Conservation (phyloP, 2,888 invertebrate genomes). For the Drosophila eohydei region DNA sequence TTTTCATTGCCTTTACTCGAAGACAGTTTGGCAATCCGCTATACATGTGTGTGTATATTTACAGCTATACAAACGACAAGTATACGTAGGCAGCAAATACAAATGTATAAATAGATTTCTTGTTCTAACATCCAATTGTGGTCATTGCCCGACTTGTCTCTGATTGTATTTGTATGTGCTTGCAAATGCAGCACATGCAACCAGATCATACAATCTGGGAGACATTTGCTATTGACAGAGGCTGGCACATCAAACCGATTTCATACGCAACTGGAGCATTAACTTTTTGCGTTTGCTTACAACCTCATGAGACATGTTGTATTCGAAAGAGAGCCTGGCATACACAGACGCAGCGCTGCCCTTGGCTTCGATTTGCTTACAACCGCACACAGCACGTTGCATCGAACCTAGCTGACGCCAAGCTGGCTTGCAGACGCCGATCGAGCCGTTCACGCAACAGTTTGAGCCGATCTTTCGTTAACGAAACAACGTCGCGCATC, state of each 20-base stretch:
- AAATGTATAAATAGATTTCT: conserved; percentile 19
- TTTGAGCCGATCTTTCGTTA: conserved; percentile 70
- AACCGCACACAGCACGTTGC: conserved; percentile 35
- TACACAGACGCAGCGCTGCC: neutral
- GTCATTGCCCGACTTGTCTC: conserved; percentile 17
- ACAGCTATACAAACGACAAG: neutral
- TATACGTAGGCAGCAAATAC: neutral
- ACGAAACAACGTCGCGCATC: conserved; percentile 35
- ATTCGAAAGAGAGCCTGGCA: neutral
- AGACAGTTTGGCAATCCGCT: conserved; percentile 9
- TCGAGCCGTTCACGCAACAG: conserved; percentile 46
- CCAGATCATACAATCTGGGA: conserved; percentile 2
- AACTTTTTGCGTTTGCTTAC: neutral
- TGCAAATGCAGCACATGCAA: conserved; percentile 15
- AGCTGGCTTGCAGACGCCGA: conserved; percentile 14
- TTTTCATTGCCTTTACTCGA: conserved; percentile 6
- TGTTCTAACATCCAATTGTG: conserved; percentile 17
- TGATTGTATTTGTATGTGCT: neutral
- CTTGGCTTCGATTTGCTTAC: neutral
- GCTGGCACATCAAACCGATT: conserved; percentile 1
- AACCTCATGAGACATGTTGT: conserved; percentile 4
- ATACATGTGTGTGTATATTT: neutral
- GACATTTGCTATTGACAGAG: neutral
- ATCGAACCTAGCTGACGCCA: conserved; percentile 9
- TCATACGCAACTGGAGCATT: neutral